Evolutionary conservation across 1,140 invertebrate genomes (phyloP), one percentile per base, ranked within the genome.

Genomic region (Drosophila rhopaloa): DNA sequence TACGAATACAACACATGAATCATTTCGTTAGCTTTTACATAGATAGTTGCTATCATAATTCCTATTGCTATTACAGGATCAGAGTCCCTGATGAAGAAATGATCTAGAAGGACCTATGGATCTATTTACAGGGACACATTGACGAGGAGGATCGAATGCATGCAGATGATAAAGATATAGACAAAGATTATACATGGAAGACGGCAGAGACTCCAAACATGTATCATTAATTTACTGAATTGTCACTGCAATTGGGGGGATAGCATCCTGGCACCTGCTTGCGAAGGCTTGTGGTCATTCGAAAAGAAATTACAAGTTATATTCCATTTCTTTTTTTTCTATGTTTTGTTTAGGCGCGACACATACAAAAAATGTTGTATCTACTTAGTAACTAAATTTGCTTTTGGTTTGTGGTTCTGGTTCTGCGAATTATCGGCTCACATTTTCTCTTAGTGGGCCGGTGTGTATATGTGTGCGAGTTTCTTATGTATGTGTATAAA

Each of bases 321-420:
- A 63, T 67, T 40, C 13, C 9, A 9, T 54, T 53, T 53, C 19
- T n/a, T 67, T 13, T 16, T 47, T 41, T 32, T 35, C n/a, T 76
- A 0, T 27, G 59, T 14, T 35, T 47, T 68, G 32, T 16, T 43
- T 27, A 27, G 46, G 27, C 37, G 32, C 54, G 47, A 54, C 46
- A 70, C 29, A 65, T 77, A 66, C 32, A 67, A 60, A 81, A 72
- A 81, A 81, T 66, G 76, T 66, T 16, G 58, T 63, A 59, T 37
- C 68, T 81, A 79, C 79, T 81, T 81, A 81, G 55, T n/a, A 63
- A 24, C 79, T 82, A 81, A 16, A 8, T 79, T 66, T 82, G 24
- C 29, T 68, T 38, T 37, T 5, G 29, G 16, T 27, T 44, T 24
- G 27, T 16, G 38, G 11, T 54, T 32, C 16, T 53, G 14, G 11